Evolutionary conservation across 2,888 invertebrate genomes (phyloP).

Genomic region (Euphydryas editha): DNA sequence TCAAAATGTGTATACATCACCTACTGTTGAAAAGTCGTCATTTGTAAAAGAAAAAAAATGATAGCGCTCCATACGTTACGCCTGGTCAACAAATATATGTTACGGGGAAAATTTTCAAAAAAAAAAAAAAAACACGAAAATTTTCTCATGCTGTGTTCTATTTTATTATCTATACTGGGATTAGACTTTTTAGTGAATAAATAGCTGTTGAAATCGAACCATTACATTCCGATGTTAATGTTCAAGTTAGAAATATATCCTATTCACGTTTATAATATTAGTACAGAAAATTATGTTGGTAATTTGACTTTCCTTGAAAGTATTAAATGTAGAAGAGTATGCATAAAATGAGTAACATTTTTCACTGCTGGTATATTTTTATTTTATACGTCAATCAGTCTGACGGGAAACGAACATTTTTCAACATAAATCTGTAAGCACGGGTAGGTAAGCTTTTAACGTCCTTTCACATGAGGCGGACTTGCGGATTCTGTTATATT

Average conservation of each 20-base stretch:
- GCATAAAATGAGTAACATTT: conserved; percentile 10
- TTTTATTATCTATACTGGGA: no score
- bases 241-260: not conserved
- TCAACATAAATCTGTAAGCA: conserved; percentile 37
- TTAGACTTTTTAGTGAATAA: no score
- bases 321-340: not conserved
- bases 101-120: no score
- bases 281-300: not conserved
- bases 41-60: no score
- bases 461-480: conserved; percentile 31
- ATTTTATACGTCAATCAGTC: conserved; percentile 28
- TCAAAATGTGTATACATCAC: no score
- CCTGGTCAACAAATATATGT: no score
- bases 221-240: no score
- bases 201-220: no score
- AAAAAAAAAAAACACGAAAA: no score
- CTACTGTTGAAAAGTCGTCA: no score
- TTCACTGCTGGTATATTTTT: conserved; percentile 24
- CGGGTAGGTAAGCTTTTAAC: conserved; percentile 39
- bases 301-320: not conserved
- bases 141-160: no score
- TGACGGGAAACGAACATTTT: conserved; percentile 33
- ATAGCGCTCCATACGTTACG: no score
- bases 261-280: not conserved
- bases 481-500: conserved; percentile 27